phyloP scores from a whole-genome alignment of 2,888 invertebrate species.

The Andricus curvator region DNA sequence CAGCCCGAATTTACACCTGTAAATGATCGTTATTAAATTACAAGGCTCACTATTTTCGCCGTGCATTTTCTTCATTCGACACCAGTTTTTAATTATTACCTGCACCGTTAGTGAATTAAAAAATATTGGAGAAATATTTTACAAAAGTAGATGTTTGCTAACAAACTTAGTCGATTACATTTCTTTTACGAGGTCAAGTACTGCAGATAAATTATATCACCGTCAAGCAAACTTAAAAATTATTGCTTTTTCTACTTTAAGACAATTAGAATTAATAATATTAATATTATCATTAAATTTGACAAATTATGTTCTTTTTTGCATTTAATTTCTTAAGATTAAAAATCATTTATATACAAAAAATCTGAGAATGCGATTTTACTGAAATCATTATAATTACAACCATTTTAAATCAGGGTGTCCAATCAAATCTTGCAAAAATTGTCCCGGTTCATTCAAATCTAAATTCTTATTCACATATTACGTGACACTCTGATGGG shows the following conservation, averaged over 20 bases:
- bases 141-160: neutral
- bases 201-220: too few species aligned
- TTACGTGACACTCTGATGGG: too few species aligned
- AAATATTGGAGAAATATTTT: neutral
- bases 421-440: too few species aligned
- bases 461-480: too few species aligned
- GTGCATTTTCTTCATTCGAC: conserved; percentile 5
- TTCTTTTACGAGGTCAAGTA: too few species aligned
- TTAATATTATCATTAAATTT: too few species aligned
- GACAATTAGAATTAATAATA: too few species aligned
- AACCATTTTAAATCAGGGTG: too few species aligned
- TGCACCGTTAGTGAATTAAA: neutral
- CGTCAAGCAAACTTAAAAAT: neutral
- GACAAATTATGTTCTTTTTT: too few species aligned
- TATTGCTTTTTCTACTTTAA: too few species aligned
- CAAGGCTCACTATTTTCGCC: neutral
- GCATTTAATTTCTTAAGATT: neutral
- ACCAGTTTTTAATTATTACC: neutral
- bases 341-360: neutral
- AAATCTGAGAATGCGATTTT: neutral
- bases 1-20: conserved; percentile 5
- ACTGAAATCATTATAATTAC: neutral
- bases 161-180: too few species aligned
- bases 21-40: conserved; percentile 8
- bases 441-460: too few species aligned